A percentile compares a stretch with the other conserved stretches of the same genome.
Conservation (phyloP, 2,888 invertebrate genomes). For the Cantharis rufa region DNA sequence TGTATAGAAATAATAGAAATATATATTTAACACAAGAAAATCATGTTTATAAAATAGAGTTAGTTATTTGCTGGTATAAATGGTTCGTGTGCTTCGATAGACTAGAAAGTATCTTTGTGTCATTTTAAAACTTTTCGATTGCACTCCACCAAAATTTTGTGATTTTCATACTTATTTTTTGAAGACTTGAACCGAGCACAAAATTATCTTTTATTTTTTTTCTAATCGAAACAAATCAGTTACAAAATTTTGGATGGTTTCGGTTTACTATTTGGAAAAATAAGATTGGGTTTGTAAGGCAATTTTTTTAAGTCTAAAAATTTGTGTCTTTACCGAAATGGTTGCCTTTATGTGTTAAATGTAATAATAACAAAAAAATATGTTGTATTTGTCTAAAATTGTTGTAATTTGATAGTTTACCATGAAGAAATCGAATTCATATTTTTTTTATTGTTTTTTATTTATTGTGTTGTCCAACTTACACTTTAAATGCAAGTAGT, state of each 20-base stretch:
- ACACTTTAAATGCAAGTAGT: not conserved
- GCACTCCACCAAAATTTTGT: not conserved
- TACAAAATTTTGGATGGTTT: not conserved
- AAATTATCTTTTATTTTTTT: not conserved
- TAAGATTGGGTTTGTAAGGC: not conserved
- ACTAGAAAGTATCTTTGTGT: constrained; percentile 30
- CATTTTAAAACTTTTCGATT: constrained; percentile 18
- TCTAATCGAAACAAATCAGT: not conserved
- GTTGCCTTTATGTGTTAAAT: constrained; percentile 26
- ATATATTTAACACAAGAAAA: constrained; percentile 53
- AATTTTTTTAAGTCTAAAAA: not conserved
- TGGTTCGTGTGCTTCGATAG: constrained; percentile 56
- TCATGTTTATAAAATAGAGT: constrained; percentile 53
- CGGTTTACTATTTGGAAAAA: not conserved
- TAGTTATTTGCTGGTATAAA: constrained; percentile 54
- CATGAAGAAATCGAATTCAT: not conserved
- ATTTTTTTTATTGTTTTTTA: not conserved
- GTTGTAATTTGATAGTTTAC: constrained; percentile 26
- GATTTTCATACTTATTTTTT: not conserved
- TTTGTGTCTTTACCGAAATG: constrained; percentile 11
- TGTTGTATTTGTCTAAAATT: constrained; percentile 29
- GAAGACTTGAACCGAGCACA: not conserved
- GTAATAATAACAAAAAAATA: constrained; percentile 16
- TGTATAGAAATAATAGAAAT: constrained; percentile 54
- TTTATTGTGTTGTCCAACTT: not conserved